These are phyloP conservation scores for Manis crassicaudata DNA, from an alignment of 2,797 vertebrate species.

Conservation along the genomic window DNA sequence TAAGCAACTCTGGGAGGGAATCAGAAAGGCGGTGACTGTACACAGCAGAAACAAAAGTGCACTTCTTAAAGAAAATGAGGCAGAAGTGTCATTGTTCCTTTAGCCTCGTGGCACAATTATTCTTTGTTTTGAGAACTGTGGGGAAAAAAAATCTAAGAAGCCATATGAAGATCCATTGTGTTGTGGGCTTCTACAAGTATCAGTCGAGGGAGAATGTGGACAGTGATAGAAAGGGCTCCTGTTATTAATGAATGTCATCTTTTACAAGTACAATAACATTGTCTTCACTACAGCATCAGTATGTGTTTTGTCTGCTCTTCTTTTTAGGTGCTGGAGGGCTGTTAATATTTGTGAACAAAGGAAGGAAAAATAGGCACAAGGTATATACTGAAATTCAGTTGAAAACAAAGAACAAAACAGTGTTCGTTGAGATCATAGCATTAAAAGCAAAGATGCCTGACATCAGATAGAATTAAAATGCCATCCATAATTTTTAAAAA, in stretches of 20 bases:
- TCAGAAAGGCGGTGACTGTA: constrained; percentile 56
- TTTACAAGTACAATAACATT: constrained; percentile 49
- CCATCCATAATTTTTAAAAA: constrained; percentile 42
- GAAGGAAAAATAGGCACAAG: neutral
- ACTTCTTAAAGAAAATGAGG: constrained; percentile 73
- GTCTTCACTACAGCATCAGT: neutral
- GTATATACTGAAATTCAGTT: constrained; percentile 56
- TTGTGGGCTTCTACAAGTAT: constrained; percentile 52
- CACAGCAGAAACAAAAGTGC: constrained; percentile 69
- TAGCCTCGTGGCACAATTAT: constrained; percentile 68
- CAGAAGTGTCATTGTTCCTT: constrained; percentile 74
- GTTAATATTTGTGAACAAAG: constrained; percentile 41
- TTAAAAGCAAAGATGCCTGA: constrained; percentile 54
- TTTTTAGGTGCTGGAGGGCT: constrained; percentile 18
- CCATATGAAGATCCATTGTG: constrained; percentile 23
- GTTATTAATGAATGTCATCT: constrained; percentile 49
- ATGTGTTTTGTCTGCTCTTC: constrained; percentile 18
- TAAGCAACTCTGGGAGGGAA: constrained; percentile 52
- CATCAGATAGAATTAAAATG: constrained; percentile 41
- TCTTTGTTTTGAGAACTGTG: constrained; percentile 72
- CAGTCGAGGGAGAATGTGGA: neutral
- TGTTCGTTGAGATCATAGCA: constrained; percentile 39
- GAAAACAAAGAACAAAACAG: constrained; percentile 60
- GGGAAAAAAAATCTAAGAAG: constrained; percentile 52
- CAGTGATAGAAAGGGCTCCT: constrained; percentile 10